A percentile compares a stretch with the other conserved stretches of the same genome.
Evolutionary conservation across 2,113 vertebrate genomes (phyloP).

Genomic region (Prunella fulvescens): DNA sequence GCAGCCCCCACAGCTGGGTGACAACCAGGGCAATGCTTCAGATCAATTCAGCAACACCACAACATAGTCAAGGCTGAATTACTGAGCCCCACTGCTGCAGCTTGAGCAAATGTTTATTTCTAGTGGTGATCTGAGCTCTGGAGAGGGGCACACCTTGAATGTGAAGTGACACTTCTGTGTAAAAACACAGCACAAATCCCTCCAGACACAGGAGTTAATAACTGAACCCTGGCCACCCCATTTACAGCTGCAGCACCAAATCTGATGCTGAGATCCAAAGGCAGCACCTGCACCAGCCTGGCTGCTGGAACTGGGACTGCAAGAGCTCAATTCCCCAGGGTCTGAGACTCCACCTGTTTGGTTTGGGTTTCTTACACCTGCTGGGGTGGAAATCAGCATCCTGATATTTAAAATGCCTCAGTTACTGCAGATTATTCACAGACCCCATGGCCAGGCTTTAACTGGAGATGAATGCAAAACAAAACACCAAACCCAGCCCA

Average conservation of each 20-base stretch:
- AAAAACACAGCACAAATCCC: background rate
- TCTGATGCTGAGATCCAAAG: background rate
- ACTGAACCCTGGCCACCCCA: background rate
- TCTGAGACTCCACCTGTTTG: background rate
- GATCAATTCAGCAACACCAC: background rate
- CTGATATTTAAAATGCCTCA: background rate
- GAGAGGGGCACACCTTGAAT: accelerated
- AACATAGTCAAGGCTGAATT: accelerated
- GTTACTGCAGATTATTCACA: background rate
- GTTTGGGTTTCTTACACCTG: background rate
- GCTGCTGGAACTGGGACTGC: background rate
- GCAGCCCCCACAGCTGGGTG: accelerated
- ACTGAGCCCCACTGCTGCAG: background rate
- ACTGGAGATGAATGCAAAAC: background rate
- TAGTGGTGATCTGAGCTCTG: background rate
- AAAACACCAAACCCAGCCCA: background rate
- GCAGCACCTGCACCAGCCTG: background rate
- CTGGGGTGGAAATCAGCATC: background rate
- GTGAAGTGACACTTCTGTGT: background rate
- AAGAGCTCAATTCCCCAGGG: background rate
- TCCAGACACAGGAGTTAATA: background rate
- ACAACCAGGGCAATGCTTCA: background rate
- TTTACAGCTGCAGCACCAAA: background rate
- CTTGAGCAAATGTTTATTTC: background rate
- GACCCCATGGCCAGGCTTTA: background rate